phyloP scores from a whole-genome alignment of 2,797 vertebrate species.

The Fistularia commersonii region DNA sequence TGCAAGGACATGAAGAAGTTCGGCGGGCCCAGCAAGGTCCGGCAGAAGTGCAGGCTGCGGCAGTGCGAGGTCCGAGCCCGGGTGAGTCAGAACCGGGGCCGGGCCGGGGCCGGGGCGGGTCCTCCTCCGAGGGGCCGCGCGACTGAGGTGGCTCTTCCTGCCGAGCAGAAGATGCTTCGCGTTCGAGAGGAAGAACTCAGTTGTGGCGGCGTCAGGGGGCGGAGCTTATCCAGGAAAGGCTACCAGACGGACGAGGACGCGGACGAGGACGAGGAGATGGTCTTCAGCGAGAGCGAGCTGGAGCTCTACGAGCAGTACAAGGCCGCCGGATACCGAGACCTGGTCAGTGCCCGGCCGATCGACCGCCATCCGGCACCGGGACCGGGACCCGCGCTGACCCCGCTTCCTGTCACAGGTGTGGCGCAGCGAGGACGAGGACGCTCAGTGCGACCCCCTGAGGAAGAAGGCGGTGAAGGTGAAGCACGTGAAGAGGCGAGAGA shows the following conservation, averaged over 20 bases:
- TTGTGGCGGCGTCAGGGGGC: constrained; percentile 81
- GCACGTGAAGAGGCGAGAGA: neutral
- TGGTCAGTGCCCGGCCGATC: neutral
- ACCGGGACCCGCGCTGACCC: too few species aligned
- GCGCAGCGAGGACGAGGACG: constrained; percentile 88
- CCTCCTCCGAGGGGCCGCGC: too few species aligned
- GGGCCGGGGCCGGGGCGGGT: too few species aligned
- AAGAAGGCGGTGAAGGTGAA: constrained; percentile 93
- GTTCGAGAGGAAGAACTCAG: constrained; percentile 83
- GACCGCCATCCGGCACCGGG: too few species aligned
- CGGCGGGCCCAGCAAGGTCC: constrained; percentile 94
- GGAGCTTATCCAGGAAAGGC: constrained; percentile 79
- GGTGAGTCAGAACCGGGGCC: constrained; percentile 70
- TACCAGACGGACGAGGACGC: constrained; percentile 86
- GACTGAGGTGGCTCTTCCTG: constrained; percentile 16
- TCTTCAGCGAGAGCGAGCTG: constrained; percentile 82
- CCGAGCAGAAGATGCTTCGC: constrained; percentile 85
- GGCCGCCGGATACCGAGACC: constrained; percentile 72
- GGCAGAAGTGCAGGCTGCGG: constrained; percentile 91
- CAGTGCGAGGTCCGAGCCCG: constrained; percentile 93
- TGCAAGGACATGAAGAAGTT: constrained; percentile 99
- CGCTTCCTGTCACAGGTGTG: constrained; percentile 71
- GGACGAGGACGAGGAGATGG: too few species aligned
- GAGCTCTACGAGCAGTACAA: constrained; percentile 88
- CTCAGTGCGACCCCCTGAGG: constrained; percentile 83